Percentiles rank a stretch among this genome's conserved stretches.
Conservation (phyloP, 1,140 invertebrate genomes). For the Druon quercuslanigerum region DNA sequence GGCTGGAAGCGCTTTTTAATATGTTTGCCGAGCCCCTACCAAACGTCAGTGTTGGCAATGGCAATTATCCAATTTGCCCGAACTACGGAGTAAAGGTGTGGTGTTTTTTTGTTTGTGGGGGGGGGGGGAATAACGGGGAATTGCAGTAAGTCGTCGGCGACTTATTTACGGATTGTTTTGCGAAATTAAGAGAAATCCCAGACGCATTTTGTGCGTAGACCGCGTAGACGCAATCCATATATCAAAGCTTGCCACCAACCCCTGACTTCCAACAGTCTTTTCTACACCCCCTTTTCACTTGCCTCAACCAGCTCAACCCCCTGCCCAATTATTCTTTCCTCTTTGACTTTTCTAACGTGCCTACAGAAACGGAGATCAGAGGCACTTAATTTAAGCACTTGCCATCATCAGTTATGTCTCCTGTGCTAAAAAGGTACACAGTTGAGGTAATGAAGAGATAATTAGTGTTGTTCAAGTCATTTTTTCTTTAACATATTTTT, state of each 20-base stretch:
- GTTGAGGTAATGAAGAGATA: slow-evolving; percentile 4
- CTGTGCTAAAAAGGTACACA: slow-evolving; percentile 14
- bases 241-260: slow-evolving; percentile 43
- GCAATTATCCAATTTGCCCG: too few relatives aligned
- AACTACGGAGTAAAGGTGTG: too few relatives aligned
- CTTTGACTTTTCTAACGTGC: slow-evolving; percentile 11
- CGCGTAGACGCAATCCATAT: slow-evolving; percentile 37
- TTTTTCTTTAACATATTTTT: too few relatives aligned
- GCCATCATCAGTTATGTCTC: slow-evolving; percentile 24
- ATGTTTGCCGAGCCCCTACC: too few relatives aligned
- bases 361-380: slow-evolving; percentile 18
- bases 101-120: too few relatives aligned
- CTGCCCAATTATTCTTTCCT: slow-evolving; percentile 37
- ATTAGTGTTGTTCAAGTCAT: not conserved
- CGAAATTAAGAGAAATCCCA: slow-evolving; percentile 64
- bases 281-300: not conserved
- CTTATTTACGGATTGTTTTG: slow-evolving; percentile 65
- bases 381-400: slow-evolving; percentile 26
- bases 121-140: not conserved
- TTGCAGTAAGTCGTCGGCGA: slow-evolving; percentile 39
- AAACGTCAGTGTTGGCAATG: too few relatives aligned
- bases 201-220: slow-evolving; percentile 34
- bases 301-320: slow-evolving; percentile 26
- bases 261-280: slow-evolving; percentile 16
- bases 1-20: too few relatives aligned